phyloP scores from a whole-genome alignment of 2,888 invertebrate species.

The Panzeria rudis region DNA sequence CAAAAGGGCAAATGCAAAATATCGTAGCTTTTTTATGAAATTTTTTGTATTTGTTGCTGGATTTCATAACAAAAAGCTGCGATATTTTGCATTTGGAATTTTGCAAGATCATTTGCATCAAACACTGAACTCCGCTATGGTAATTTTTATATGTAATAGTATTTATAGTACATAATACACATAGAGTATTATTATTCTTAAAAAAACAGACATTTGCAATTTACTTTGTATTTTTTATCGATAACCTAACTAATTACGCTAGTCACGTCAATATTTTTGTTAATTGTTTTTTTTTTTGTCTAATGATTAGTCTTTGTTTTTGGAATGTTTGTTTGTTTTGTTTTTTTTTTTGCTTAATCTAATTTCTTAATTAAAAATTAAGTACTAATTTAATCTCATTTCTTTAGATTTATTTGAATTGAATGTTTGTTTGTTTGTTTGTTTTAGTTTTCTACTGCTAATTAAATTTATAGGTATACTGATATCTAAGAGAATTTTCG shows the following conservation, averaged over 20 bases:
- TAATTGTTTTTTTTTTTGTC: neutral
- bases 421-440: neutral
- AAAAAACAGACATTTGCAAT: too few relatives aligned
- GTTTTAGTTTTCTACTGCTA: constrained; percentile 65
- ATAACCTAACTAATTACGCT: constrained; percentile 40
- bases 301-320: constrained; percentile 28
- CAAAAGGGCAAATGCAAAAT: too few relatives aligned
- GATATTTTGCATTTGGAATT: too few relatives aligned
- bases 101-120: too few relatives aligned
- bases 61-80: too few relatives aligned
- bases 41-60: too few relatives aligned
- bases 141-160: neutral
- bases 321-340: constrained; percentile 24
- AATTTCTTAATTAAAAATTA: constrained; percentile 22
- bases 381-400: constrained; percentile 34
- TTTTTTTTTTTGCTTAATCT: constrained; percentile 11
- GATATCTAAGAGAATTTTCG: constrained; percentile 78
- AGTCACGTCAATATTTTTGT: constrained; percentile 47
- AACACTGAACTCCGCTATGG: too few relatives aligned
- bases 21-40: too few relatives aligned
- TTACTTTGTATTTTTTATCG: constrained; percentile 8
- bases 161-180: neutral
- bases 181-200: constrained; percentile 9
- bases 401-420: neutral
- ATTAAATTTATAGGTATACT: constrained; percentile 81